Conservation (phyloP, 2,797 vertebrate genomes). For the Selene dorsalis region DNA sequence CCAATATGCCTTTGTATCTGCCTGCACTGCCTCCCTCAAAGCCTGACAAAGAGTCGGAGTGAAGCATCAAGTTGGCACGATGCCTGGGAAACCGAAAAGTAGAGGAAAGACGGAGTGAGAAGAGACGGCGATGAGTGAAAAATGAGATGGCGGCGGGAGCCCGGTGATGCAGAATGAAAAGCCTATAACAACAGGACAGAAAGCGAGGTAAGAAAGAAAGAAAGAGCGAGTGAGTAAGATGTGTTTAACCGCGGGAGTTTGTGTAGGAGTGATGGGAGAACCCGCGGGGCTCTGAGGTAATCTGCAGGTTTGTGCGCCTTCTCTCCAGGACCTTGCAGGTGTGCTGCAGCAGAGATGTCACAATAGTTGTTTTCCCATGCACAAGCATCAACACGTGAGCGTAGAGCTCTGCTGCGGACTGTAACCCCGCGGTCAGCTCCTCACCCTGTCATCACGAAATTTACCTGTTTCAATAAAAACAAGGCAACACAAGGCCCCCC, state of each 20-base stretch:
- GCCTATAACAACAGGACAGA: conserved; percentile 66
- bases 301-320: conserved; percentile 64
- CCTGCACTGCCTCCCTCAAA: conserved; percentile 21
- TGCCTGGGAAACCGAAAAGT: conserved; percentile 53
- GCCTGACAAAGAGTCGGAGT: conserved; percentile 15
- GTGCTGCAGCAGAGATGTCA: conserved; percentile 55
- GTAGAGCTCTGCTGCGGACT: conserved; percentile 2
- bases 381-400: conserved; percentile 32
- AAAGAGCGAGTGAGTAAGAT: conserved; percentile 58
- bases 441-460: conserved; percentile 44
- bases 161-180: conserved; percentile 68
- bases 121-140: conserved; percentile 56
- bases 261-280: conserved; percentile 73
- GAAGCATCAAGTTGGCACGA: conserved; percentile 55
- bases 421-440: conserved; percentile 21
- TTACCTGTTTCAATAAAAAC: conserved; percentile 47
- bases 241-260: conserved; percentile 71
- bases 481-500: conserved; percentile 9
- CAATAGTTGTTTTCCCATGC: conserved; percentile 40
- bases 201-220: conserved; percentile 38
- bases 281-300: conserved; percentile 67
- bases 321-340: conserved; percentile 72
- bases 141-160: conserved; percentile 58
- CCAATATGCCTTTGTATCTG: conserved; percentile 9
- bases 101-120: conserved; percentile 46